These are phyloP conservation scores for Tipula vernalis DNA, from an alignment of 2,888 invertebrate species.

Conservation along the genomic window DNA sequence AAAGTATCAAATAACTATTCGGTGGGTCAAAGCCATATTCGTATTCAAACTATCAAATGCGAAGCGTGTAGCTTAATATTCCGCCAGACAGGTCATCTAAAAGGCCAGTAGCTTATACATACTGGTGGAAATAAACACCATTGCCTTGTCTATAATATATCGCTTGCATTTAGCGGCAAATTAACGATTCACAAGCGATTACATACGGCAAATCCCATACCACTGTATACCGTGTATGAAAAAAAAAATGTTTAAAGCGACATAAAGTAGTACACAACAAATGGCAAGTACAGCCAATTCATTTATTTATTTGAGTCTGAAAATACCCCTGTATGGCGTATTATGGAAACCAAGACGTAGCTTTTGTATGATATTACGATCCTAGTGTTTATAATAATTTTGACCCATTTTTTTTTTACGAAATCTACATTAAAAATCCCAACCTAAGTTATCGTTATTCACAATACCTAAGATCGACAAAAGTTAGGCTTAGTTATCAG, in stretches of 20 bases:
- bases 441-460: no score
- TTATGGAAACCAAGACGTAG: not conserved
- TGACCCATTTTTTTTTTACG: no score
- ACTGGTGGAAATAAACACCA: constrained; percentile 16
- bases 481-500: no score
- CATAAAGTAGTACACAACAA: constrained; percentile 19
- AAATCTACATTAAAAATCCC: no score
- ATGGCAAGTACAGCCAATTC: not conserved
- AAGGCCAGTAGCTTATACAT: constrained; percentile 18
- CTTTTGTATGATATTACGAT: not conserved
- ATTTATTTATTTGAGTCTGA: not conserved
- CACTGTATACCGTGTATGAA: constrained; percentile 19
- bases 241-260: constrained; percentile 19
- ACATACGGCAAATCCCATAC: constrained; percentile 20
- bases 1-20: constrained; percentile 14
- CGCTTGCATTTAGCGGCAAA: constrained; percentile 18
- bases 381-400: not conserved
- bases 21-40: constrained; percentile 15
- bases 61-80: constrained; percentile 16
- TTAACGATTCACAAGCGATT: constrained; percentile 18
- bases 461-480: no score
- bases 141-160: constrained; percentile 16
- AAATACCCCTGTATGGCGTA: not conserved
- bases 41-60: constrained; percentile 17
- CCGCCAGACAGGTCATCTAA: constrained; percentile 18